phyloP scores from a whole-genome alignment of 2,888 invertebrate species.

The Phrixothrix hirtus region DNA sequence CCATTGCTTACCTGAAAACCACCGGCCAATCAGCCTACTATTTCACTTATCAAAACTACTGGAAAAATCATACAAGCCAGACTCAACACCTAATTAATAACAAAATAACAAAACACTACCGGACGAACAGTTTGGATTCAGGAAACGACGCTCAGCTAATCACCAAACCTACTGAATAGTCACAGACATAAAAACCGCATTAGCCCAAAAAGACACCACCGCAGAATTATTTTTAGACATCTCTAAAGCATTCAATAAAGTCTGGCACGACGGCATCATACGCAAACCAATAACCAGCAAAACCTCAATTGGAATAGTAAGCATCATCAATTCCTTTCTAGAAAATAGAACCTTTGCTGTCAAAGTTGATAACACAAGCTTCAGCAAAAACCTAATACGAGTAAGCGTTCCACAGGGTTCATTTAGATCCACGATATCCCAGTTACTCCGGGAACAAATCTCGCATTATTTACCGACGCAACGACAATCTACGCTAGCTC shows the following conservation, averaged over 20 bases:
- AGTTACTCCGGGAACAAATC: too few species aligned
- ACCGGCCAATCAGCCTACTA: conserved; percentile 34
- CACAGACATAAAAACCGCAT: conserved; percentile 36
- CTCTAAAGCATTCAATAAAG: conserved; percentile 48
- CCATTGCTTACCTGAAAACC: conserved; percentile 13
- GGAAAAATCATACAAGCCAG: conserved; percentile 25
- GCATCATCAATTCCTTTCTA: conserved; percentile 37
- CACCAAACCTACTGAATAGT: conserved; percentile 41
- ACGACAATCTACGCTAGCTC: not conserved
- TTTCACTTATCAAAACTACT: conserved; percentile 24
- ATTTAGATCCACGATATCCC: conserved; percentile 2
- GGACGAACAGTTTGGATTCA: conserved; percentile 43
- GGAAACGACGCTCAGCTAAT: conserved; percentile 38
- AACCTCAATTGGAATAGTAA: conserved; percentile 33
- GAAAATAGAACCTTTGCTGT: conserved; percentile 34
- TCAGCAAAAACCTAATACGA: not conserved
- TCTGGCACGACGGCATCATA: conserved; percentile 43
- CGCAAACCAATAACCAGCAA: conserved; percentile 39
- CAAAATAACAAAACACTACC: conserved; percentile 16
- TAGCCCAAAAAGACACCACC: conserved; percentile 38
- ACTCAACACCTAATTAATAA: conserved; percentile 10
- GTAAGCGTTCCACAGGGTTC: conserved; percentile 8
- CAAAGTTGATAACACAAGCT: conserved; percentile 21
- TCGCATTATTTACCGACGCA: too few species aligned
- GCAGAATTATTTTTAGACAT: conserved; percentile 43